These are phyloP conservation scores for Petrosia ficiformis DNA, from an alignment of 37 sponge, comb jelly and placozoan genomes.

Conservation along the genomic window DNA sequence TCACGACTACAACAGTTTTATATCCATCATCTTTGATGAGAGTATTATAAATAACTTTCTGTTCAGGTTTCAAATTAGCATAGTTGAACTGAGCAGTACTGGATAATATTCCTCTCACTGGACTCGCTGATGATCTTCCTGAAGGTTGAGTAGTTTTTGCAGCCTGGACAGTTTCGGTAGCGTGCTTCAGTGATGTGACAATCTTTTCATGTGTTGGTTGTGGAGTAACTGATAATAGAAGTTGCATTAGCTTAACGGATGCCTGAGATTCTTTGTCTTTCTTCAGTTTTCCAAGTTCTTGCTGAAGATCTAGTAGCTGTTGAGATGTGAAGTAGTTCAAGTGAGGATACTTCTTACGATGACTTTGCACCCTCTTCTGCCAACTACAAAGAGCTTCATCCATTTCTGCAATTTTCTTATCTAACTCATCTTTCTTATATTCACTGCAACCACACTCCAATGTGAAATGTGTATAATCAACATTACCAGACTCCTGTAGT, in stretches of 20 bases:
- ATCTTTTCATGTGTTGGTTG: neutral
- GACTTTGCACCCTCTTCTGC: constrained; percentile 10
- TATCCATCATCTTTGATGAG: neutral
- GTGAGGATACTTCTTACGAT: constrained; percentile 36
- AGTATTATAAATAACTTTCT: neutral
- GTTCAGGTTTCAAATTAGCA: too few species aligned
- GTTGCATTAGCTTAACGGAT: neutral
- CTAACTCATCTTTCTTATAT: constrained; percentile 1
- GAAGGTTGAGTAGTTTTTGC: too few species aligned
- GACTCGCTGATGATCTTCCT: too few species aligned
- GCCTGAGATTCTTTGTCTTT: neutral
- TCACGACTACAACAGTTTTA: neutral
- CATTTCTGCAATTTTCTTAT: constrained; percentile 34
- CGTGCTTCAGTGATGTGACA: neutral
- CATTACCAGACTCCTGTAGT: constrained; percentile 51
- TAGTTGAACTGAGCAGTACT: too few species aligned
- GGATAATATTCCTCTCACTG: too few species aligned
- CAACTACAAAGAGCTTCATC: constrained; percentile 31
- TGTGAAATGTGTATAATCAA: constrained; percentile 33
- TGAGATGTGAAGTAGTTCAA: constrained; percentile 71
- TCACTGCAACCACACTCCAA: neutral
- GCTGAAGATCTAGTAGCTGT: constrained; percentile 50
- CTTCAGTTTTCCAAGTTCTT: constrained; percentile 25
- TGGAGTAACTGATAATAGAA: constrained; percentile 1
- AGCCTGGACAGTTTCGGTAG: neutral